These are phyloP conservation scores for Erpobdella octoculata DNA, from an alignment of 2,888 invertebrate species.

Conservation along the genomic window DNA sequence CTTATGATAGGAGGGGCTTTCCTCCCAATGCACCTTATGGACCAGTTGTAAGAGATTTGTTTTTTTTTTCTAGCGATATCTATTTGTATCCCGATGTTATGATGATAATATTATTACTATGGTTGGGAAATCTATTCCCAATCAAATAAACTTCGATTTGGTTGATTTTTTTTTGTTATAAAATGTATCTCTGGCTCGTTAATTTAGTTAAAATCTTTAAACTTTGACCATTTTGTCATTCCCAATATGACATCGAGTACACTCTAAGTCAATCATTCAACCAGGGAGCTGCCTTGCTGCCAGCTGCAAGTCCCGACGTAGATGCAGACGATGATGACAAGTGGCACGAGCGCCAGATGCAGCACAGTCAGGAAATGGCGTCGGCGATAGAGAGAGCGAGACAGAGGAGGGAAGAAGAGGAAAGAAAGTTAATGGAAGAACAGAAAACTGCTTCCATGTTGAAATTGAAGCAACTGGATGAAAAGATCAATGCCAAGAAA, in stretches of 20 bases:
- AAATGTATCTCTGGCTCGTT: too few relatives aligned
- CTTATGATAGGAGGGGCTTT: not conserved
- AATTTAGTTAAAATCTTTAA: too few relatives aligned
- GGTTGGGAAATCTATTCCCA: too few relatives aligned
- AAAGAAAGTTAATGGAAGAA: conserved; percentile 53
- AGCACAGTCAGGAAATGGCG: conserved; percentile 45
- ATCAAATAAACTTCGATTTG: too few relatives aligned
- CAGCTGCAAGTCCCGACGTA: not conserved
- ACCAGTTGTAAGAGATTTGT: too few relatives aligned
- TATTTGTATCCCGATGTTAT: too few relatives aligned
- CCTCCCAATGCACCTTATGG: not conserved
- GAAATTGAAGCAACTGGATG: conserved; percentile 64
- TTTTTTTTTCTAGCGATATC: too few relatives aligned
- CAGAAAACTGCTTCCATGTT: conserved; percentile 56
- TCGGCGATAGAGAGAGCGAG: conserved; percentile 72
- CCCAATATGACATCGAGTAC: not conserved
- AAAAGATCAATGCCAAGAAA: conserved; percentile 41
- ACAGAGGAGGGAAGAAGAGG: conserved; percentile 74
- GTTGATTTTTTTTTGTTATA: too few relatives aligned
- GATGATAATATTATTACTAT: too few relatives aligned
- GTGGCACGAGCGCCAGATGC: conserved; percentile 22
- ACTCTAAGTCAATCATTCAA: not conserved
- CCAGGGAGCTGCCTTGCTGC: not conserved
- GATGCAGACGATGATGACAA: conserved; percentile 28
- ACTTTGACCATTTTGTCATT: too few relatives aligned